Percentiles rank a stretch among this genome's conserved stretches.
phyloP scores from a whole-genome alignment of 2,113 vertebrate species.

The Dendropsophus ebraccatus region DNA sequence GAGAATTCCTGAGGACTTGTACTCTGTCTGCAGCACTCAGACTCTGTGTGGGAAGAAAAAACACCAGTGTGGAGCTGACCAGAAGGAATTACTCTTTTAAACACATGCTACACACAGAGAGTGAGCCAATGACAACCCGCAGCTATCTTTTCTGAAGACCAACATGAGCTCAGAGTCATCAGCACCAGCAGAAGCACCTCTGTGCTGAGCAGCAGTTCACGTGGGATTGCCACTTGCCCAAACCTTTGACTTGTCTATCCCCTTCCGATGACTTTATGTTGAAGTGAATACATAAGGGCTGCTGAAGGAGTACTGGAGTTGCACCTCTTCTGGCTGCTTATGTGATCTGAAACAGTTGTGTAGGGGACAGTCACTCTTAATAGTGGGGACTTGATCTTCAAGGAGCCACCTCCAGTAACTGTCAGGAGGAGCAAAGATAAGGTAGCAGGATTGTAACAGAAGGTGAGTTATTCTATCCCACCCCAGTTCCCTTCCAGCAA shows the following conservation, averaged over 20 bases:
- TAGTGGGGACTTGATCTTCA: constrained; percentile 13
- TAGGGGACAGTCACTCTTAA: not conserved
- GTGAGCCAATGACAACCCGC: constrained; percentile 58
- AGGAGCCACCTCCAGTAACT: constrained; percentile 5
- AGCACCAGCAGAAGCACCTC: constrained; percentile 8
- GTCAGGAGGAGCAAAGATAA: constrained; percentile 39
- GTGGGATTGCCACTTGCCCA: not conserved
- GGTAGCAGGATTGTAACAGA: constrained; percentile 33
- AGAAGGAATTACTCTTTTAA: constrained; percentile 50
- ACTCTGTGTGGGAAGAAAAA: constrained; percentile 30
- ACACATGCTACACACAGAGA: constrained; percentile 56
- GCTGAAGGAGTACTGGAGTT: constrained; percentile 2
- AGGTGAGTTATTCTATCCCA: constrained; percentile 50
- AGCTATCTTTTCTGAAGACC: constrained; percentile 15
- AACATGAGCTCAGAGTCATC: constrained; percentile 26
- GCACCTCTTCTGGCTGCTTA: constrained; percentile 2
- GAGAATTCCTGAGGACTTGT: constrained; percentile 52
- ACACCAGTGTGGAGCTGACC: constrained; percentile 25
- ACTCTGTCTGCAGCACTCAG: not conserved
- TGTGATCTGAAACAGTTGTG: constrained; percentile 30
- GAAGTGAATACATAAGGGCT: constrained; percentile 14
- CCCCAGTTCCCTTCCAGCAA: not conserved
- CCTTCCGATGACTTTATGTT: not conserved
- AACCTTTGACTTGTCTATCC: not conserved
- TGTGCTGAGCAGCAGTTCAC: constrained; percentile 23